These are phyloP conservation scores for Zosterops hypoxanthus DNA, from an alignment of 2,113 vertebrate species.

Conservation along the genomic window DNA sequence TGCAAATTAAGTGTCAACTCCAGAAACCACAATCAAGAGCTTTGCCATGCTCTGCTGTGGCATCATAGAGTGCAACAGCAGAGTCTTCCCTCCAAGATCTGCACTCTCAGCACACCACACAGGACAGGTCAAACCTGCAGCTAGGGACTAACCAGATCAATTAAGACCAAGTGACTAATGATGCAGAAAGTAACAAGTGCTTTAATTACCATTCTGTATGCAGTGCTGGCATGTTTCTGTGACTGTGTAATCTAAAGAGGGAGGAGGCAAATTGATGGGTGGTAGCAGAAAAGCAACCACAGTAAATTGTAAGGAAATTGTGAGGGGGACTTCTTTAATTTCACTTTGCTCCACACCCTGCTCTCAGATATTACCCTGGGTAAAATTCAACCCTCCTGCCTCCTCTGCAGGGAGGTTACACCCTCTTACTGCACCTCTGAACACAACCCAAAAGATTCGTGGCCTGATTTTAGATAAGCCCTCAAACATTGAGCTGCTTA, in stretches of 20 bases:
- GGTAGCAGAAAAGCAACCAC: slow-evolving; percentile 7
- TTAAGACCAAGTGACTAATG: not conserved
- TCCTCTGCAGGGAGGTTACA: slow-evolving; percentile 42
- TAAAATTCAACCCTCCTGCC: slow-evolving; percentile 16
- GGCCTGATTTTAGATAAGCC: slow-evolving; percentile 41
- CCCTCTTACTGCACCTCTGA: slow-evolving; percentile 52
- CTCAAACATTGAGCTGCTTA: not conserved
- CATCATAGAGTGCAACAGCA: rapidly evolving
- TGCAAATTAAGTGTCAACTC: not conserved
- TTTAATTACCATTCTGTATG: not conserved
- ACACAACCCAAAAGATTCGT: not conserved
- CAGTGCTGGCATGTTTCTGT: not conserved
- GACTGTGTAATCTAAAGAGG: not conserved
- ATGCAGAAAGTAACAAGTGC: not conserved
- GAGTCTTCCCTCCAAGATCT: not conserved
- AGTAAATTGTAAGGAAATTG: not conserved
- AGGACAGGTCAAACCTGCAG: not conserved
- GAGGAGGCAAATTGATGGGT: slow-evolving; percentile 1
- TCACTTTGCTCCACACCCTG: slow-evolving; percentile 21
- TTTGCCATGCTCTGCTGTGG: not conserved
- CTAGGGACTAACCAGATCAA: not conserved
- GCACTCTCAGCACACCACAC: not conserved
- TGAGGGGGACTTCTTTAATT: not conserved
- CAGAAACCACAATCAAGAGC: not conserved
- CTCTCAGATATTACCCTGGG: not conserved